Evolutionary conservation across 1,140 invertebrate genomes (phyloP).

Genomic region (Penaeus vannamei): DNA sequence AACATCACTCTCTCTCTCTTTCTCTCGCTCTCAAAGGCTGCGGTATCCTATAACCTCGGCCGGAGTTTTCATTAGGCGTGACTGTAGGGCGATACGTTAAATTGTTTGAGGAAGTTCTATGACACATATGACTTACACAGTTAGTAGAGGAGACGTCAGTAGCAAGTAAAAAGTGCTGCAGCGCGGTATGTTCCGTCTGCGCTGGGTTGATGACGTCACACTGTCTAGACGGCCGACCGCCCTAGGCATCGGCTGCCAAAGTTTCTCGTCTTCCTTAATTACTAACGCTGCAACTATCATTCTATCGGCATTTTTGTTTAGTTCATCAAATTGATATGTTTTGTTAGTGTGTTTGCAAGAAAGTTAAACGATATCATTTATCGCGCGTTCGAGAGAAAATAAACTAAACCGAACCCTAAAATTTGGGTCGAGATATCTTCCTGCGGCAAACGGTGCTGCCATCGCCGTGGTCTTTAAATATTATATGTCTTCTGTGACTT

Average conservation of each 20-base stretch:
- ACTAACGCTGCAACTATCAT: constrained; percentile 5
- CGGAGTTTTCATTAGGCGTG: background rate
- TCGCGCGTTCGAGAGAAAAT: background rate
- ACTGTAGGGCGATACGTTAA: background rate
- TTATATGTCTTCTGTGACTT: constrained; percentile 44
- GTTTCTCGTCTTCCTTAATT: constrained; percentile 52
- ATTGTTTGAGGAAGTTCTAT: no score
- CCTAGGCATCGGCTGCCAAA: constrained; percentile 54
- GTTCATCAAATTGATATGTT: background rate
- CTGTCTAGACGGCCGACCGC: constrained; percentile 58
- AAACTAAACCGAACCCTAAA: constrained; percentile 29
- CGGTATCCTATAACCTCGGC: no score
- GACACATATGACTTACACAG: no score
- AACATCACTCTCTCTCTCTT: constrained; percentile 30
- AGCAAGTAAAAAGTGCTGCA: constrained; percentile 53
- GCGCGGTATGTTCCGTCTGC: constrained; percentile 49
- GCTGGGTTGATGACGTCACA: constrained; percentile 61
- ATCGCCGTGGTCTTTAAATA: constrained; percentile 47
- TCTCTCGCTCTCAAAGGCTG: background rate
- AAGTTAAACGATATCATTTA: background rate
- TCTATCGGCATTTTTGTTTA: background rate
- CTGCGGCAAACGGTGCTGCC: constrained; percentile 60
- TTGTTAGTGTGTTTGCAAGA: background rate
- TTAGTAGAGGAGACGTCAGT: background rate
- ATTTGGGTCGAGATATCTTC: constrained; percentile 51